Conservation (phyloP, 2,888 invertebrate genomes). For the Tetragonula carbonaria region DNA sequence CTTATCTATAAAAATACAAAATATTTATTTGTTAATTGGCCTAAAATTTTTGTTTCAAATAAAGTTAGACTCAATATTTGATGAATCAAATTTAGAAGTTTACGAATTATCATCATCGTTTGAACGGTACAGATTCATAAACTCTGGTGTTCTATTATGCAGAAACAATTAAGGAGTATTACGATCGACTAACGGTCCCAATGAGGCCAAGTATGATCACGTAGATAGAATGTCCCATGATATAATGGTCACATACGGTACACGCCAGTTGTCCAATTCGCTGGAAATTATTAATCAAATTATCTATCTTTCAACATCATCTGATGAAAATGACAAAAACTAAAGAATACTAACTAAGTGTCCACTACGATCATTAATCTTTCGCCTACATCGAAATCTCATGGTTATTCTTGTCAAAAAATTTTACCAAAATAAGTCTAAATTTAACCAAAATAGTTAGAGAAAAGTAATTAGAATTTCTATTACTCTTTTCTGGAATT, state of each 20-base stretch:
- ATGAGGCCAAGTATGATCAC: conserved; percentile 80
- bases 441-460: neutral
- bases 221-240: conserved; percentile 79
- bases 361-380: conserved; percentile 42
- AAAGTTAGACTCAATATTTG: neutral
- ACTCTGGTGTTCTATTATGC: conserved; percentile 27
- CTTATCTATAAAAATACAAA: neutral
- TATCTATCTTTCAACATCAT: neutral
- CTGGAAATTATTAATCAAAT: conserved; percentile 53
- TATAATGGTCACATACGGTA: conserved; percentile 76
- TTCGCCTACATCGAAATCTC: conserved; percentile 65
- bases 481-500: neutral
- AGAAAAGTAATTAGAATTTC: neutral
- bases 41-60: neutral
- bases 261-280: conserved; percentile 75
- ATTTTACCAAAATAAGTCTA: neutral
- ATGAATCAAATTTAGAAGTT: neutral
- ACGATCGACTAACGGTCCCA: conserved; percentile 81
- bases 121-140: conserved; percentile 15
- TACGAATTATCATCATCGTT: conserved; percentile 16
- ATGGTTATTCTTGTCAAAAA: conserved; percentile 41
- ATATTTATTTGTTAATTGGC: neutral
- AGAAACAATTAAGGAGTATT: conserved; percentile 64
- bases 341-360: conserved; percentile 55
- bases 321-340: neutral